phyloP scores from a whole-genome alignment of 1,140 invertebrate genomes.

The Meloidogyne exigua region DNA sequence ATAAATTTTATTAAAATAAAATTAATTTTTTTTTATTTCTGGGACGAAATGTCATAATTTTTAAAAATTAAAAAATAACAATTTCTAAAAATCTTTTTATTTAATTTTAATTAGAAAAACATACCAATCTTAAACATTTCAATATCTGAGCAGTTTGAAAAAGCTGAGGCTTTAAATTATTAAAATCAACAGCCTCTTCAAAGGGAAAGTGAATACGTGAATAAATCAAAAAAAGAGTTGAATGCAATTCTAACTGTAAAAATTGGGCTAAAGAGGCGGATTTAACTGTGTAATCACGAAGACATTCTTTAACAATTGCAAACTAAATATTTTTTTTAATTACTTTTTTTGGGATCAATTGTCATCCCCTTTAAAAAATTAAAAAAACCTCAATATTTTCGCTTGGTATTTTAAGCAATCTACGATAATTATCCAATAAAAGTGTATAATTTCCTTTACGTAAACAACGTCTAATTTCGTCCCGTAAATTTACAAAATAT shows the following conservation, averaged over 20 bases:
- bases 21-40: too few relatives aligned
- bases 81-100: too few relatives aligned
- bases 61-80: too few relatives aligned
- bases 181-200: constrained; percentile 33
- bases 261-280: constrained; percentile 20
- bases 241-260: constrained; percentile 25
- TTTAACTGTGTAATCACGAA: constrained; percentile 17
- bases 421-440: constrained; percentile 26
- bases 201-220: constrained; percentile 37
- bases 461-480: constrained; percentile 27
- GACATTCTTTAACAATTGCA: constrained; percentile 5
- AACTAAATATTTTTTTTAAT: neutral
- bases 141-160: constrained; percentile 31
- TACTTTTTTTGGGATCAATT: constrained; percentile 3
- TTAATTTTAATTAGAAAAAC: too few relatives aligned
- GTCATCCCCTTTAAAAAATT: neutral
- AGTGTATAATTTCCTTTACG: constrained; percentile 21
- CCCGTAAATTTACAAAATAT: constrained; percentile 28
- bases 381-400: constrained; percentile 19
- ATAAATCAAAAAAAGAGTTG: constrained; percentile 13
- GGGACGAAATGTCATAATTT: too few relatives aligned
- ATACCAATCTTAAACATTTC: constrained; percentile 29
- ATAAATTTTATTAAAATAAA: too few relatives aligned
- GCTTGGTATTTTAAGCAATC: constrained; percentile 26
- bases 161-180: constrained; percentile 20